Base-by-base conservation (phyloP, 1,140 invertebrate genomes). In the Philotrypesis tridentata region DNA sequence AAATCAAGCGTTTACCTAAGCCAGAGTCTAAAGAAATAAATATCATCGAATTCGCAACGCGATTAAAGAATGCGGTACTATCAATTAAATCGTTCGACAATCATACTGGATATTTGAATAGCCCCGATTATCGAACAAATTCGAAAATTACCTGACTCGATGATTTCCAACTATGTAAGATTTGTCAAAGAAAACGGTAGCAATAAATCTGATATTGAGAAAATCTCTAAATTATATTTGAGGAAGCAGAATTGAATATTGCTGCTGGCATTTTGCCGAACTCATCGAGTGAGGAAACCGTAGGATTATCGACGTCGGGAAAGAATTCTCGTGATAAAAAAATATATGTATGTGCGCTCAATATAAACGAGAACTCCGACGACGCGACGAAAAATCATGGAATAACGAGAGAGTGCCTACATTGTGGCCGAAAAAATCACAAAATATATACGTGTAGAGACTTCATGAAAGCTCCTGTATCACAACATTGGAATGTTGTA, bases 11-110 rank as follows among this genome's bases (percentile, higher is more conserved):
- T 61, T 63, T 75, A 23, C 73, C 73, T 4, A 48, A 21, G n/a
- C 4, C 61, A 1, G n/a, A 60, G 9, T 29, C 31, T 4, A 17
- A 33, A n/a, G 17, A 33, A 33, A 27, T 21, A n/a, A 25, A 21
- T 23, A 3, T 75, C 5, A 63, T 75, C 6, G 31, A 75, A n/a
- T 75, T 75, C 21, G 73, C 73, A 2, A 75, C 73, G 8, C 60
- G 17, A 37, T 60, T 75, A 33, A 75, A 33, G 37, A 75, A 63
- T n/a, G 25, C 73, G 2, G 55, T 75, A 0, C 0, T 11, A 6
- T 48, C 73, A 5, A 61, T 75, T 17, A 75, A 75, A 60, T 6
- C 27, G 2, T 33, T 75, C 23, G 31, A 31, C n/a, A 23, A 55
- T 17, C 23, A 17, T 12, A 2, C 3, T 1, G 25, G 25, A 0